Evolutionary conservation across 2,888 invertebrate genomes (phyloP), one percentile per base, ranked within the genome.

Genomic region (Brachyptera putata): DNA sequence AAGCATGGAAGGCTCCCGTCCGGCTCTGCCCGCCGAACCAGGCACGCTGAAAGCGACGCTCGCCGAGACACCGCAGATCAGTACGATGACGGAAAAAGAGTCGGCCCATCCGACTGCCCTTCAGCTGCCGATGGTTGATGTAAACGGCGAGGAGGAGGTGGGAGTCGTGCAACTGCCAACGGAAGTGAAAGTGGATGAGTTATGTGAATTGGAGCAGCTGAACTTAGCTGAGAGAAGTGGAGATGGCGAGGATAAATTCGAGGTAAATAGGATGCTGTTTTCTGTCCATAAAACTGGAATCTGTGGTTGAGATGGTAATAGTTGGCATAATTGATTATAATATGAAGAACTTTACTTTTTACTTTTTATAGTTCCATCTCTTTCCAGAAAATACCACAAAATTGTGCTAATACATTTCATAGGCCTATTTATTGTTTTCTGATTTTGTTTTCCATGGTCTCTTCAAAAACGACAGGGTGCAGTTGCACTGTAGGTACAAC

Each of bases 51-150:
- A 95, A 49, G 87, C 91, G 0, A 89, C 95, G 0, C 77, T 97
- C 26, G 84, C 95, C 0, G 96, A 93, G 64, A 96, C 95, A 1
- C 97, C 97, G 9, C 36, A 53, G 36, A 89, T 95, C 66, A 88
- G 87, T 57, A 87, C 89, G 67, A 96, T 96, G 91, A 98, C 98
- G 3, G 97, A 97, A 74, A 85, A 89, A 61, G 92, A 95, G 71
- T 91, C 91, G 0, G 95, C 96, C 0, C 94, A 95, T 79, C 91
- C 87, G 18, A 70, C 77, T 64, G 67, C 63, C 3, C 72, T 72
- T 39, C 73, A 73, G 60, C 65, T 75, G 2, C 48, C 53, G 7
- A 34, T 34, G 3, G 36, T 16, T 7, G 36, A 30, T 2, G 13
- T 18, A 7, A 30, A 30, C 18, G 37, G 21, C 34, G 21, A 21